Evolutionary conservation across 2,113 vertebrate species (phyloP).

Genomic region (Globicephala melas): DNA sequence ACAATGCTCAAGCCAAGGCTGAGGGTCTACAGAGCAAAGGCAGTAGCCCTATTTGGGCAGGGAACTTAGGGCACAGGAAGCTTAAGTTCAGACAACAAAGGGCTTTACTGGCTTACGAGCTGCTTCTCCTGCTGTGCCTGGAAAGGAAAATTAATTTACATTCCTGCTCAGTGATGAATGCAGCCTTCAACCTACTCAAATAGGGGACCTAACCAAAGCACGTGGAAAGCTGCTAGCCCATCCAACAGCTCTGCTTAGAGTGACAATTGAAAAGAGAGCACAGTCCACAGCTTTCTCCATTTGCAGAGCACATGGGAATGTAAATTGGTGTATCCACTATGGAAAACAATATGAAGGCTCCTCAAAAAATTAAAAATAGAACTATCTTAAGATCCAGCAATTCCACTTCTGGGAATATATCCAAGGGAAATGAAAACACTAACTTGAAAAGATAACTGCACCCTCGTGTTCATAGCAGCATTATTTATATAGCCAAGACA

Average conservation of each 20-base stretch:
- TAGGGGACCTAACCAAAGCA: neutral
- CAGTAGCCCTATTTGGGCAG: neutral
- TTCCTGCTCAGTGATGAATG: neutral
- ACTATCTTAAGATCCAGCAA: neutral
- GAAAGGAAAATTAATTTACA: neutral
- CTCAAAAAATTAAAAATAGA: neutral
- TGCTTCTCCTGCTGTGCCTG: neutral
- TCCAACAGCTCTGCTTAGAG: neutral
- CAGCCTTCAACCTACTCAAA: neutral
- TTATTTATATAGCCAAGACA: neutral
- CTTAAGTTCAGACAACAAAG: neutral
- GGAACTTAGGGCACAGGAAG: too few species aligned
- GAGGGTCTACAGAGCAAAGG: neutral
- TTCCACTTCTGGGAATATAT: neutral
- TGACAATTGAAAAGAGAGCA: neutral
- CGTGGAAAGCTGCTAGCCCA: neutral
- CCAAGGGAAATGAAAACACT: neutral
- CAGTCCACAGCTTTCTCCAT: too few species aligned
- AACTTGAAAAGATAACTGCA: neutral
- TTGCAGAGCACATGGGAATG: neutral
- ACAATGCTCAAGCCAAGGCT: neutral
- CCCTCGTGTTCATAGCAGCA: neutral
- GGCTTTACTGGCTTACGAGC: neutral
- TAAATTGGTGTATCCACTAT: neutral
- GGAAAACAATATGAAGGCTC: neutral